Evolutionary conservation across 2,113 vertebrate species (phyloP).

Genomic region (Chiloscyllium plagiosum): DNA sequence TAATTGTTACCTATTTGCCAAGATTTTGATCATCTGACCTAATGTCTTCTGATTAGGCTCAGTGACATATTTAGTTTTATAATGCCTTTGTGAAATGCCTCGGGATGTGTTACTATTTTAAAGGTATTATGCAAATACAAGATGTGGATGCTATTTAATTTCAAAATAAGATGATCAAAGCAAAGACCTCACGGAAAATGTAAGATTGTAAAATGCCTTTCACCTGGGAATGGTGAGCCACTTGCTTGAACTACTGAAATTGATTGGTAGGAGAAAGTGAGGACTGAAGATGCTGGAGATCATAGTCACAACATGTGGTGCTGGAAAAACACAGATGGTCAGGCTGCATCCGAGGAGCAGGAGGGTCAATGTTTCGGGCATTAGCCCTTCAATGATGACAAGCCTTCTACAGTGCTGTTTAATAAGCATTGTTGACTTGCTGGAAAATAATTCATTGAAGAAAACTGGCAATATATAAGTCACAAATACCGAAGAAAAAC

Average conservation of each 20-base stretch:
- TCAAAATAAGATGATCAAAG: background rate
- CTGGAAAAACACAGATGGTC: too few relatives aligned
- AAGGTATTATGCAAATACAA: too few relatives aligned
- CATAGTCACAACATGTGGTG: too few relatives aligned
- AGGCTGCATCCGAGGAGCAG: too few relatives aligned
- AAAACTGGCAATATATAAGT: background rate
- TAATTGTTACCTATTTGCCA: too few relatives aligned
- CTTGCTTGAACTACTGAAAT: background rate
- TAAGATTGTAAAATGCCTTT: background rate
- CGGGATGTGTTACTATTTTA: too few relatives aligned
- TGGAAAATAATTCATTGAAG: background rate
- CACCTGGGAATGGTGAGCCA: background rate
- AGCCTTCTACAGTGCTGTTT: background rate
- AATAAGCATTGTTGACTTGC: background rate
- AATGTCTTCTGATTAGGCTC: too few relatives aligned
- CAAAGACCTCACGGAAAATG: background rate
- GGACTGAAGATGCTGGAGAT: too few relatives aligned
- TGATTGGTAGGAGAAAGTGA: background rate
- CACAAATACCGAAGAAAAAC: background rate
- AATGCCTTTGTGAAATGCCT: too few relatives aligned
- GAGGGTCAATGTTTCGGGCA: too few relatives aligned
- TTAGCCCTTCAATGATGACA: background rate
- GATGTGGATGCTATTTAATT: background rate
- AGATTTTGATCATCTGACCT: too few relatives aligned
- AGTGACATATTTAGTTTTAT: too few relatives aligned